These are phyloP conservation scores for Ericerus pela DNA, from an alignment of 1,140 invertebrate species.

Conservation along the genomic window DNA sequence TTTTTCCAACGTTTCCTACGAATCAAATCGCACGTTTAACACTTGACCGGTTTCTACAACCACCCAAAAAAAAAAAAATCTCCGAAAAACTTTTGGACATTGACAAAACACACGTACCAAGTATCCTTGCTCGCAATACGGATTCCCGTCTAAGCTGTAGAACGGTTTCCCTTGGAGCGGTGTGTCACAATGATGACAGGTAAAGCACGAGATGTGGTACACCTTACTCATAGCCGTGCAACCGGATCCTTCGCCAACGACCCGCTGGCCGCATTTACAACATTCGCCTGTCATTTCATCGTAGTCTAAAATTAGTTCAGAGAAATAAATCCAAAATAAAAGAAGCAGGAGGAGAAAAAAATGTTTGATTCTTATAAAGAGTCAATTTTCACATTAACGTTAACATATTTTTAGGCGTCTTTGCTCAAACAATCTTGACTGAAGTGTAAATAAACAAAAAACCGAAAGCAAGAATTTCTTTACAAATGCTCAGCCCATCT, in stretches of 20 bases:
- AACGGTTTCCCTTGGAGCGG: conserved; percentile 89
- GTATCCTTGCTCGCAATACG: conserved; percentile 90
- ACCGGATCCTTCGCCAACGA: conserved; percentile 80
- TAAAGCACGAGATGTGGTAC: conserved; percentile 90
- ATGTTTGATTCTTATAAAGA: not conserved
- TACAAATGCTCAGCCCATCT: too few species aligned
- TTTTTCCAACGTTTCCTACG: conserved; percentile 81
- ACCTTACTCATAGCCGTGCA: conserved; percentile 93
- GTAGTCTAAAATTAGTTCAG: conserved; percentile 13
- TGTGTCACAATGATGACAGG: conserved; percentile 71
- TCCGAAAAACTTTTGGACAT: not conserved
- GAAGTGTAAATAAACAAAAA: too few species aligned
- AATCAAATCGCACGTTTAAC: too few species aligned
- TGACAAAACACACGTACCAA: conserved; percentile 39
- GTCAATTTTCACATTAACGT: not conserved
- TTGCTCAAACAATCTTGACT: too few species aligned
- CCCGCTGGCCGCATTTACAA: conserved; percentile 72
- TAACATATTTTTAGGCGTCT: not conserved
- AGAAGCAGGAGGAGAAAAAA: not conserved
- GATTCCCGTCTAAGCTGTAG: conserved; percentile 83
- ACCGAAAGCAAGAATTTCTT: too few species aligned
- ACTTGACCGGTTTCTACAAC: not conserved
- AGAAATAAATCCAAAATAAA: conserved; percentile 14
- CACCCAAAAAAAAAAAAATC: not conserved
- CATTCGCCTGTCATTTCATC: conserved; percentile 60